phyloP scores from a whole-genome alignment of 1,140 invertebrate species.

The Teleogryllus occipitalis region DNA sequence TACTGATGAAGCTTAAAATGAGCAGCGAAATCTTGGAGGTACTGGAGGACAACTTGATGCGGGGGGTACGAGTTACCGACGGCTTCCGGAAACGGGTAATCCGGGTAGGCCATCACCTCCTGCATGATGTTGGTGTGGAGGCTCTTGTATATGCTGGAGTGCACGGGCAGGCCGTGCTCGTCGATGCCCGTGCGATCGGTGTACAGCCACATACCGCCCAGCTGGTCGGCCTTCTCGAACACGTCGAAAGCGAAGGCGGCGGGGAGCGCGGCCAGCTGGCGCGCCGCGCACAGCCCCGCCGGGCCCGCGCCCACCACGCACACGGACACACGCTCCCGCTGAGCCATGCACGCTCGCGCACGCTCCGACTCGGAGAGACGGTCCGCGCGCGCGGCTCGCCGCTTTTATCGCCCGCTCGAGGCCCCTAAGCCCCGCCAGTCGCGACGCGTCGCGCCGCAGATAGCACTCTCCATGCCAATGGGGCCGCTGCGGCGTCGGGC shows the following conservation, averaged over 20 bases:
- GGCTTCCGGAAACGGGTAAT: neutral
- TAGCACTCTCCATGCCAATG: too few relatives aligned
- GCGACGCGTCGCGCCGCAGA: too few relatives aligned
- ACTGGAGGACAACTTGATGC: neutral
- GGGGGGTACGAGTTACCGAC: neutral
- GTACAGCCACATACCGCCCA: constrained; percentile 87
- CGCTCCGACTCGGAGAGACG: too few relatives aligned
- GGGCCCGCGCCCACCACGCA: constrained; percentile 71
- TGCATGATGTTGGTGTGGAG: constrained; percentile 43
- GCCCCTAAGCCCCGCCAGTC: too few relatives aligned
- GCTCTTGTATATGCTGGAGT: constrained; percentile 81
- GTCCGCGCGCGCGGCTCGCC: too few relatives aligned
- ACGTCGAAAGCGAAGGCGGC: constrained; percentile 41
- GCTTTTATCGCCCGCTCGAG: too few relatives aligned
- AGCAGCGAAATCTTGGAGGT: neutral
- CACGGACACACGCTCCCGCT: constrained; percentile 37
- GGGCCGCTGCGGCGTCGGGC: too few relatives aligned
- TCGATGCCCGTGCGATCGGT: constrained; percentile 58
- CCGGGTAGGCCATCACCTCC: constrained; percentile 5
- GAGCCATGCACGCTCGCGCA: too few relatives aligned
- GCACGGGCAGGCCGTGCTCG: constrained; percentile 67
- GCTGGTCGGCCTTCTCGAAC: constrained; percentile 60
- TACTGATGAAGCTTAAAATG: neutral
- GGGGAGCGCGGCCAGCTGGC: constrained; percentile 40
- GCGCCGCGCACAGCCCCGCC: constrained; percentile 60